phyloP scores from a whole-genome alignment of 2,888 invertebrate genomes.

The Scaptomyza polygonia region DNA sequence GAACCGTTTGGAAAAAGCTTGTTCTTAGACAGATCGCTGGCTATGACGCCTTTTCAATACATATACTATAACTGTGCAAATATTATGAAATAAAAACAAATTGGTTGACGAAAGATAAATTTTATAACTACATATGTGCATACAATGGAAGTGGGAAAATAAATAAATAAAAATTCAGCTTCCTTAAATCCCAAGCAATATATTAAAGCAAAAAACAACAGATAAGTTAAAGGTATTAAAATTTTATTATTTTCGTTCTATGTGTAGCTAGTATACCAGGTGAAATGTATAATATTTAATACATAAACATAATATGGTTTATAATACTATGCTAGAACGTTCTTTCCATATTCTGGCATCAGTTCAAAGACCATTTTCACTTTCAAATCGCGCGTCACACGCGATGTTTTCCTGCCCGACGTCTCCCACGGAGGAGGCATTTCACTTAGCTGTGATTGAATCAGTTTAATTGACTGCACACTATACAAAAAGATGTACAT shows the following conservation, averaged over 20 bases:
- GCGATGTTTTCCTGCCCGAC: constrained; percentile 29
- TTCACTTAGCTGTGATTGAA: constrained; percentile 66
- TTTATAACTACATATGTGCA: background rate
- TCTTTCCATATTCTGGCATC: no score
- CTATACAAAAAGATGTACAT: constrained; percentile 9
- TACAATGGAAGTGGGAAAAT: background rate
- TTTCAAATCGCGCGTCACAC: constrained; percentile 51
- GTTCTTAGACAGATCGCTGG: background rate
- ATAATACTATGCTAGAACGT: no score
- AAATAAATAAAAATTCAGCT: no score
- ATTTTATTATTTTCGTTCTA: background rate
- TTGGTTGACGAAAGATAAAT: background rate
- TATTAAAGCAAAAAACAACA: no score
- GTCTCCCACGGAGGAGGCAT: constrained; percentile 44
- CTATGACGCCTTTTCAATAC: background rate
- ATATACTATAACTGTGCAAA: background rate
- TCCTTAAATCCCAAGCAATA: no score
- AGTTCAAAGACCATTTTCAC: constrained; percentile 50
- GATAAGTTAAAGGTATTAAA: background rate
- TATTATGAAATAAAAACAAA: background rate
- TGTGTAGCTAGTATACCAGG: no score
- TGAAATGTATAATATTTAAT: no score
- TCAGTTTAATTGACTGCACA: constrained; percentile 64
- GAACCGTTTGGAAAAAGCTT: background rate
- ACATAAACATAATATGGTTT: no score